Evolutionary conservation across 2,888 invertebrate species (phyloP), one percentile per base, ranked within the genome.

Genomic region (Villa cingulata): DNA sequence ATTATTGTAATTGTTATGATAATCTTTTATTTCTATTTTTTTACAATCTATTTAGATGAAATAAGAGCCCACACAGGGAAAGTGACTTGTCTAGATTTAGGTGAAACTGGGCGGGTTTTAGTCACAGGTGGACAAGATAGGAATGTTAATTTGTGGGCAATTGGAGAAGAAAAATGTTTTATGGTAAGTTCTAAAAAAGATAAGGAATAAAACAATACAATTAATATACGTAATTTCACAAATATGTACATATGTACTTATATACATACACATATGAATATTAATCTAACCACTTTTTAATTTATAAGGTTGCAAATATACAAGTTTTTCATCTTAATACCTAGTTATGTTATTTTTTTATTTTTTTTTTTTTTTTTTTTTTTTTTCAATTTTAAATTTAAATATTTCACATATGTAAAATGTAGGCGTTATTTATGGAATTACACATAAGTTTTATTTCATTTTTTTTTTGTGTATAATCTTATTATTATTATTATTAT

Each of bases 111-210:
- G 47, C 60, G 69, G 37, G 70, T 70, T 51, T 60, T 70, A 51
- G 70, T 70, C 54, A 70, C 70, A 50, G 96, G 96, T 48, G 95
- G 96, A 51, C 92, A 94, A 66, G 96, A 96, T 72, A 88, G 90
- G 66, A 94, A 94, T 72, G 94, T 96, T 45, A 96, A 96, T 71
- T 72, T 96, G 56, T 96, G 95, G 95, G 91, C 94, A 15, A 86
- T 95, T 54, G 95, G 94, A 37, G 87, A 94, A 64, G 84, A 87
- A 60, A 89, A 87, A 68, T 94, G 92, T 72, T 86, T 96, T 62
- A 88, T 96, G 92, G 89, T 89, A 69, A 66, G 57, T 53, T n/a
- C n/a, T n/a, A n/a, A n/a, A n/a, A n/a, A n/a, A n/a, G n/a, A n/a
- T n/a, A n/a, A n/a, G n/a, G n/a, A n/a, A n/a, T n/a, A n/a, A n/a